Evolutionary conservation across 2,888 invertebrate genomes (phyloP).

Genomic region (Dolomedes plantarius): DNA sequence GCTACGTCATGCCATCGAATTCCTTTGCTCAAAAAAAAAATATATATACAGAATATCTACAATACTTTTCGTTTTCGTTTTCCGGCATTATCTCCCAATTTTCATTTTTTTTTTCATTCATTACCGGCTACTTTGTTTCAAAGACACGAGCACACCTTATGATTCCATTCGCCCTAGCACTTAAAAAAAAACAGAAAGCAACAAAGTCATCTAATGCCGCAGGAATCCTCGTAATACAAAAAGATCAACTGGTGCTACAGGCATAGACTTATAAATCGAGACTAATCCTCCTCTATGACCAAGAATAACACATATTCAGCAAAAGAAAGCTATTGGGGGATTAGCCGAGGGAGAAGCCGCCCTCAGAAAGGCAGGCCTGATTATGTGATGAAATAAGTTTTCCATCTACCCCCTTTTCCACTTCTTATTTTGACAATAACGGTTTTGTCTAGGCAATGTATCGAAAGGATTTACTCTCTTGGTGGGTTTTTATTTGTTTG

Average conservation of each 20-base stretch:
- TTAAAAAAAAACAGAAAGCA: background rate
- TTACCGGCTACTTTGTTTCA: too few relatives aligned
- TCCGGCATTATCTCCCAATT: too few relatives aligned
- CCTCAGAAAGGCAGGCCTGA: constrained; percentile 10
- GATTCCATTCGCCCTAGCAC: too few relatives aligned
- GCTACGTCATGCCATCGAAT: too few relatives aligned
- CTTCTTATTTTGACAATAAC: background rate
- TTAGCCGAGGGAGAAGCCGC: background rate
- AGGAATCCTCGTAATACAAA: background rate
- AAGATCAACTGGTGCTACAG: constrained; percentile 40
- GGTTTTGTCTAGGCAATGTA: background rate
- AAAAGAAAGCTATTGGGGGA: constrained; percentile 19
- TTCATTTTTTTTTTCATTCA: too few relatives aligned
- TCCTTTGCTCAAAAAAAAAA: too few relatives aligned
- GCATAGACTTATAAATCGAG: constrained; percentile 35
- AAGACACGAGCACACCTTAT: too few relatives aligned
- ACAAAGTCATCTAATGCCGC: background rate
- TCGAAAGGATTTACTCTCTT: background rate
- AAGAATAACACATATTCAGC: constrained; percentile 31
- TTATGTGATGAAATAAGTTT: constrained; percentile 16
- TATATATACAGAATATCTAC: too few relatives aligned
- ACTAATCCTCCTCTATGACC: constrained; percentile 23
- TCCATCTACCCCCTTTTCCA: background rate
- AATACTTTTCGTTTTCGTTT: too few relatives aligned
- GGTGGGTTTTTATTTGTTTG: background rate